Percentiles rank a stretch among this genome's conserved stretches.
Conservation (phyloP, 2,888 invertebrate genomes). For the Eurytoma adleriae region DNA sequence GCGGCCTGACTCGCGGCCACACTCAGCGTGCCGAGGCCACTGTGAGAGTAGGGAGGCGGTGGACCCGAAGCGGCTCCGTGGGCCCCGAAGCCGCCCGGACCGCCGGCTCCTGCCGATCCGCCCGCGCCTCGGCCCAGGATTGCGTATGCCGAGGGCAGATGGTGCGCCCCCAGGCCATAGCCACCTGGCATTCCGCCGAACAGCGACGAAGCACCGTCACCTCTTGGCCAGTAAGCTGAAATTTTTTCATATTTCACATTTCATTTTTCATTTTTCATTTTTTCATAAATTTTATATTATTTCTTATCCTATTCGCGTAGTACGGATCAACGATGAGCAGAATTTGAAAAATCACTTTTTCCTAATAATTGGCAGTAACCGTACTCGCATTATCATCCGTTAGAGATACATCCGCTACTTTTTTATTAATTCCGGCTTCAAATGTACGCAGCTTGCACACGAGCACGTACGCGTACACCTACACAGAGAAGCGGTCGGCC, state of each 20-base stretch:
- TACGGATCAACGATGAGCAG: too few species aligned
- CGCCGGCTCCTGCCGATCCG: slow-evolving; percentile 71
- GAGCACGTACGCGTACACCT: too few species aligned
- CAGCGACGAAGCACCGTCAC: slow-evolving; percentile 75
- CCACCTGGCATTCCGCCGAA: slow-evolving; percentile 75
- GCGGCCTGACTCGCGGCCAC: slow-evolving; percentile 92
- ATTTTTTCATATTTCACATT: slow-evolving; percentile 48
- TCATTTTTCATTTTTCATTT: too few species aligned
- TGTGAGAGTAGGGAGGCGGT: slow-evolving; percentile 74
- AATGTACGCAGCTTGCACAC: too few species aligned
- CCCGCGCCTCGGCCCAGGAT: slow-evolving; percentile 73
- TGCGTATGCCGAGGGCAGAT: slow-evolving; percentile 75
- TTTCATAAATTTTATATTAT: too few species aligned
- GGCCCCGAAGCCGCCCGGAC: slow-evolving; percentile 79
- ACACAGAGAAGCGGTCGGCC: too few species aligned
- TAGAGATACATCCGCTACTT: too few species aligned
- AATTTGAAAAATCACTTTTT: too few species aligned
- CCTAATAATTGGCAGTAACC: too few species aligned
- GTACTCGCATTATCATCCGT: too few species aligned
- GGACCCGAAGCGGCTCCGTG: slow-evolving; percentile 73
- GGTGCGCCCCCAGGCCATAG: slow-evolving; percentile 71
- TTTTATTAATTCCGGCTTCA: too few species aligned
- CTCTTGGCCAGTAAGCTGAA: slow-evolving; percentile 90
- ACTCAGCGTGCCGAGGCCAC: slow-evolving; percentile 82
- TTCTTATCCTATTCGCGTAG: too few species aligned